Evolutionary conservation across 2,797 vertebrate species (phyloP).

Genomic region (Pterois miles): DNA sequence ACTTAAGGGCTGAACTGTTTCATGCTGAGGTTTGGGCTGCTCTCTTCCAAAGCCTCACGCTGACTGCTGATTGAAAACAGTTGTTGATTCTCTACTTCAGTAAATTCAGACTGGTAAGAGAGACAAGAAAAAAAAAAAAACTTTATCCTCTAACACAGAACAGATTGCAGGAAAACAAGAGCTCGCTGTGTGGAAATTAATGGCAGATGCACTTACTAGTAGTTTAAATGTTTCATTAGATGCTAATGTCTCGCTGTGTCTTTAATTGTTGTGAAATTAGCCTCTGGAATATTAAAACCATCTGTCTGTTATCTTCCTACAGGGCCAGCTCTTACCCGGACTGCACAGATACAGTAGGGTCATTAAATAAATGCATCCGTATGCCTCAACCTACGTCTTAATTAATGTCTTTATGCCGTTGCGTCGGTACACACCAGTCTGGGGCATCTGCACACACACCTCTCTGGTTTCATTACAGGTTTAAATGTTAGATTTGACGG

Average conservation of each 20-base stretch:
- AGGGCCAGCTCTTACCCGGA: slow-evolving; percentile 89
- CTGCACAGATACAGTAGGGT: slow-evolving; percentile 72
- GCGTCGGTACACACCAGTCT: slow-evolving; percentile 18
- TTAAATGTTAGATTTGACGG: neutral
- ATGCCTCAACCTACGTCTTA: slow-evolving; percentile 64
- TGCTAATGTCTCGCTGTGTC: slow-evolving; percentile 97
- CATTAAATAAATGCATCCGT: slow-evolving; percentile 71
- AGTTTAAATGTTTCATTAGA: slow-evolving; percentile 99
- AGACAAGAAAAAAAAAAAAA: slow-evolving; percentile 66
- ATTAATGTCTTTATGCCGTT: slow-evolving; percentile 63
- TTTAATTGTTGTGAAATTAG: slow-evolving; percentile 99
- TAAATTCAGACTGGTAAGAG: slow-evolving; percentile 88
- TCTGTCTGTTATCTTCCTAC: slow-evolving; percentile 95
- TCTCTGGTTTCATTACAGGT: slow-evolving; percentile 30
- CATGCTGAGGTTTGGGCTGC: slow-evolving; percentile 75
- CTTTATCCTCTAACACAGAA: slow-evolving; percentile 88
- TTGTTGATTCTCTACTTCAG: slow-evolving; percentile 97
- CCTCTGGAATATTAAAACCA: slow-evolving; percentile 98
- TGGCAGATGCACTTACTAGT: slow-evolving; percentile 95
- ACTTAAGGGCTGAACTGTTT: slow-evolving; percentile 26
- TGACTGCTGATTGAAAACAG: slow-evolving; percentile 97
- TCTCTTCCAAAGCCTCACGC: slow-evolving; percentile 85
- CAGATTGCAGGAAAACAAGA: slow-evolving; percentile 94
- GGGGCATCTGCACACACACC: neutral
- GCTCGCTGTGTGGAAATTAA: slow-evolving; percentile 95